These are phyloP conservation scores for Patella depressa DNA, from an alignment of 2,888 invertebrate genomes.

Conservation along the genomic window DNA sequence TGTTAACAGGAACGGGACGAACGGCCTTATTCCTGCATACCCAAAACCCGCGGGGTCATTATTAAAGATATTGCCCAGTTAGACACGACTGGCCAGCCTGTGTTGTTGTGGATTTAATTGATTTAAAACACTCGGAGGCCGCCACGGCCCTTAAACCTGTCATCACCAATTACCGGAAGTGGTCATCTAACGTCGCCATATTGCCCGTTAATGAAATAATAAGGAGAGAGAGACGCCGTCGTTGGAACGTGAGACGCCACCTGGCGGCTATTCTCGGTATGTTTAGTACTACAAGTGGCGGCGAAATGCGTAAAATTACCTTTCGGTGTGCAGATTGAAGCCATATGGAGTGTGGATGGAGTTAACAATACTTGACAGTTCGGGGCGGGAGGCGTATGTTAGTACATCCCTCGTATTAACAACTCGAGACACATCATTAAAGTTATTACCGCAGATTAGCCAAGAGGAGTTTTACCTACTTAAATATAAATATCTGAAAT, in stretches of 20 bases:
- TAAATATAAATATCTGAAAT: too few species aligned
- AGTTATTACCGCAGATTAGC: too few species aligned
- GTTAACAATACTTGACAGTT: background rate
- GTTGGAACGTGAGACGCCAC: slow-evolving; percentile 3
- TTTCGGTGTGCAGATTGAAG: background rate
- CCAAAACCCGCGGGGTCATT: background rate
- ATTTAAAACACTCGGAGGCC: background rate
- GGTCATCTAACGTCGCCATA: background rate
- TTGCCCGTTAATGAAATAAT: slow-evolving; percentile 9
- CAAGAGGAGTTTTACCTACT: too few species aligned
- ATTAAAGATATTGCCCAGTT: background rate
- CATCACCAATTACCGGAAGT: slow-evolving; percentile 1
- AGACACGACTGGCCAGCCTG: background rate
- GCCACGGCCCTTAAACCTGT: slow-evolving; percentile 7
- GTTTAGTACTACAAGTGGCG: slow-evolving; percentile 4
- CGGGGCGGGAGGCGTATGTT: background rate
- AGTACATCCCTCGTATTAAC: background rate
- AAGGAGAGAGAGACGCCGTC: background rate
- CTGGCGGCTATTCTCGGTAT: slow-evolving; percentile 2
- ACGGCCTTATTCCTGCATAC: too few species aligned
- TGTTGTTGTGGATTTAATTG: background rate
- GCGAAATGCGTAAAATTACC: background rate
- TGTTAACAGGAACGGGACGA: too few species aligned
- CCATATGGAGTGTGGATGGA: background rate
- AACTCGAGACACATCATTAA: too few species aligned